Evolutionary conservation across 2,888 invertebrate species (phyloP).

Genomic region (Andricus quercusramuli): DNA sequence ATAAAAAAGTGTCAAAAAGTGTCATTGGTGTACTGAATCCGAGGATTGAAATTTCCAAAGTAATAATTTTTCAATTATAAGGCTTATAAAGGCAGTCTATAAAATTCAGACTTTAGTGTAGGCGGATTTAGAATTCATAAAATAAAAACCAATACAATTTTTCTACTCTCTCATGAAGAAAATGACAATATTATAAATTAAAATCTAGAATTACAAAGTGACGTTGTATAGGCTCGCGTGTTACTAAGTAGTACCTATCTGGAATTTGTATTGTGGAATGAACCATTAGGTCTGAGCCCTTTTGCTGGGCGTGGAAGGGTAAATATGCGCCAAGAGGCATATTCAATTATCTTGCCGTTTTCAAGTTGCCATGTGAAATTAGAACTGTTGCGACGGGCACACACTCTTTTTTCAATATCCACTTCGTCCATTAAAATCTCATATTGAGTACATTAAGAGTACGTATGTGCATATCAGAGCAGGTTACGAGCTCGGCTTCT

Average conservation of each 20-base stretch:
- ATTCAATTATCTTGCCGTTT: conserved; percentile 33
- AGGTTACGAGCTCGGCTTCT: conserved; percentile 53
- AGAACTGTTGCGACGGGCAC: conserved; percentile 7
- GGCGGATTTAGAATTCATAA: too few relatives aligned
- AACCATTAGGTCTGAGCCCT: neutral
- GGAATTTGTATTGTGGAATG: neutral
- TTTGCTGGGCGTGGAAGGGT: conserved; percentile 14
- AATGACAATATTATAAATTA: too few relatives aligned
- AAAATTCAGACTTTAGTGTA: too few relatives aligned
- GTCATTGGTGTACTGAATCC: too few relatives aligned
- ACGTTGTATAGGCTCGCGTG: neutral
- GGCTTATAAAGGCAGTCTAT: too few relatives aligned
- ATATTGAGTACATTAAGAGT: conserved; percentile 37
- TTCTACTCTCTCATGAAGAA: too few relatives aligned
- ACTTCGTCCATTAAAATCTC: conserved; percentile 44
- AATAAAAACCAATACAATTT: too few relatives aligned
- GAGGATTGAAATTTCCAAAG: too few relatives aligned
- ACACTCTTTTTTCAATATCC: conserved; percentile 23
- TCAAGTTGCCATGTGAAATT: conserved; percentile 38
- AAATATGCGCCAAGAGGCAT: conserved; percentile 31
- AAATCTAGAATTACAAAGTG: too few relatives aligned
- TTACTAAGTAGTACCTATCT: conserved; percentile 6
- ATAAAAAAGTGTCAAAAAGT: too few relatives aligned
- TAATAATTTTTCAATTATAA: too few relatives aligned
- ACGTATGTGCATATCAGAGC: conserved; percentile 49